These are phyloP conservation scores for Patiria pectinifera DNA, from an alignment of 53 echinoderm and acorn worm genomes.

Conservation along the genomic window DNA sequence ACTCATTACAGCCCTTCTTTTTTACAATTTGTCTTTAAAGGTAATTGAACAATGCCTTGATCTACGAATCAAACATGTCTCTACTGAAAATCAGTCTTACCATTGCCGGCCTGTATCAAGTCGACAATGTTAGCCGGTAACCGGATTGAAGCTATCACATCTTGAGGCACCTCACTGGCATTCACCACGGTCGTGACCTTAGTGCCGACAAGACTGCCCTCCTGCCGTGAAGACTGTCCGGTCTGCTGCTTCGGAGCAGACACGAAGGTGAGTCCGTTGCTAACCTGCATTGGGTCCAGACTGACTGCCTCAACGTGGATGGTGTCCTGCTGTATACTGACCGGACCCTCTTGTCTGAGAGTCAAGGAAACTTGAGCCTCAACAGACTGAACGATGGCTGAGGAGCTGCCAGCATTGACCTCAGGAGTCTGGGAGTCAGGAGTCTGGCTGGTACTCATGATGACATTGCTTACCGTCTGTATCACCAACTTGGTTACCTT, in stretches of 20 bases:
- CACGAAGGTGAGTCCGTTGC: slow-evolving; percentile 28
- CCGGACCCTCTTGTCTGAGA: not conserved
- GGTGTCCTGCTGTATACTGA: not conserved
- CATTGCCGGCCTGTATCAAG: not conserved
- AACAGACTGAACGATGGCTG: slow-evolving; percentile 48
- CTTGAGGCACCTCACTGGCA: slow-evolving; percentile 15
- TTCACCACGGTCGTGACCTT: not conserved
- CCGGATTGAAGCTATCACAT: slow-evolving; percentile 21
- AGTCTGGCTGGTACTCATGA: slow-evolving; percentile 4
- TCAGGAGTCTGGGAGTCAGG: not conserved
- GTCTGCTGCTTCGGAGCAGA: not conserved
- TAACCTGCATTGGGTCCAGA: slow-evolving; percentile 1
- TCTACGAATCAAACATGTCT: not conserved
- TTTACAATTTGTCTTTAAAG: too few species aligned
- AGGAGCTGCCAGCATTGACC: slow-evolving; percentile 10
- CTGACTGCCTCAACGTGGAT: slow-evolving; percentile 40
- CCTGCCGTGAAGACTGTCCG: not conserved
- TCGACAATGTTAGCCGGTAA: slow-evolving; percentile 38
- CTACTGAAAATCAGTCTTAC: not conserved
- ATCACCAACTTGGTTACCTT: slow-evolving; percentile 54
- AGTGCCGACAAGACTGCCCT: slow-evolving; percentile 6
- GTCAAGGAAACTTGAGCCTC: slow-evolving; percentile 50
- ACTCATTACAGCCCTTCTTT: too few species aligned
- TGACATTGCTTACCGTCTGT: slow-evolving; percentile 59
- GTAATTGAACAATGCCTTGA: too few species aligned